These are phyloP conservation scores for Cyaniris semiargus DNA, from an alignment of 2,888 invertebrate species.

Conservation along the genomic window DNA sequence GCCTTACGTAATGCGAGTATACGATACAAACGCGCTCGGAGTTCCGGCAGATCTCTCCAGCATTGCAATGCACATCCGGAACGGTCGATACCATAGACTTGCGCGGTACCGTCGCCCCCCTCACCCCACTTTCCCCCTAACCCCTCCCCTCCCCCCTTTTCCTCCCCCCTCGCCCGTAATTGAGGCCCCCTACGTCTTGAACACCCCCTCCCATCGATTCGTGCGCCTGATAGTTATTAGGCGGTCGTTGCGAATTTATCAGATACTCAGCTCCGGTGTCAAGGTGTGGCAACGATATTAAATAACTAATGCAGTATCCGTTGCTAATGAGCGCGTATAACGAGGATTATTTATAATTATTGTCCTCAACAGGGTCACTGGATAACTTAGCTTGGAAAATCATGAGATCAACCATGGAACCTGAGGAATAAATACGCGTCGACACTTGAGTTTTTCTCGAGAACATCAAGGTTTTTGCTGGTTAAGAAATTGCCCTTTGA, in stretches of 20 bases:
- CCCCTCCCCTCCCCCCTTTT: slow-evolving; percentile 54
- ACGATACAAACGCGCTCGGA: slow-evolving; percentile 49
- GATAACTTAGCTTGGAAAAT: not conserved
- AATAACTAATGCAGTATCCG: slow-evolving; percentile 22
- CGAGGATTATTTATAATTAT: not conserved
- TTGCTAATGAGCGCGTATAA: slow-evolving; percentile 16
- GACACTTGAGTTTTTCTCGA: not conserved
- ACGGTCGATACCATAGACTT: slow-evolving; percentile 77
- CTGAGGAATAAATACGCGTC: not conserved
- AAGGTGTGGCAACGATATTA: slow-evolving; percentile 29
- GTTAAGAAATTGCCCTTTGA: too few species aligned
- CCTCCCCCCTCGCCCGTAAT: slow-evolving; percentile 52
- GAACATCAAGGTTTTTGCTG: not conserved
- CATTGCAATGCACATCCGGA: slow-evolving; percentile 76
- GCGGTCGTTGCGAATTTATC: slow-evolving; percentile 44
- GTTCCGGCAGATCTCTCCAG: slow-evolving; percentile 66
- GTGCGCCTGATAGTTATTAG: slow-evolving; percentile 65
- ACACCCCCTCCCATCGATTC: slow-evolving; percentile 67
- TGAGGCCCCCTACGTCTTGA: slow-evolving; percentile 51
- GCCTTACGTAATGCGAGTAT: slow-evolving; percentile 5
- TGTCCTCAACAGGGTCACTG: not conserved
- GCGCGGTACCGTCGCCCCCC: slow-evolving; percentile 67
- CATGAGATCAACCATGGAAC: not conserved
- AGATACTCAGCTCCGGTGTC: slow-evolving; percentile 28
- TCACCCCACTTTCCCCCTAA: slow-evolving; percentile 54